Base-by-base conservation (phyloP, 2,888 invertebrate genomes). In the Drosophila kuntzei region DNA sequence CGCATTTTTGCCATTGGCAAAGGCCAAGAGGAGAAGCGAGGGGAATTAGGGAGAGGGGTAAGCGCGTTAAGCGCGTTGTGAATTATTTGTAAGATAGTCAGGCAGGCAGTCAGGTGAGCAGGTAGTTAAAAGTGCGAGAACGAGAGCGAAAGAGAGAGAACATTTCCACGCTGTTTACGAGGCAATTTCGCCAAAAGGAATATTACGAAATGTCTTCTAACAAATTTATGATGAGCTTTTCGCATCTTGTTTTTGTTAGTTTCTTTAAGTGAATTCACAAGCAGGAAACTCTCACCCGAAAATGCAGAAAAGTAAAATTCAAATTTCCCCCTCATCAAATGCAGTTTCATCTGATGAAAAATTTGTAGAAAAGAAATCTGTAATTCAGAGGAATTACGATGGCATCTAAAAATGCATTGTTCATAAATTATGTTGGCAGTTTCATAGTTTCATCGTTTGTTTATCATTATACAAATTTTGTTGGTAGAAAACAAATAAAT, bases 1-100 rank as follows among this genome's bases (percentile, higher is more conserved):
- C 81, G 88, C 88, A 82, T 82, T 87, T 81, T 82, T 82, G 80
- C 50, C 67, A 70, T 69, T 77, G 77, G 71, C 85, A 67, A 65
- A 47, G 53, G 67, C 76, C 49, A 63, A 43, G 57, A 29, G 34
- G 14, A 47, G 44, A 27, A 32, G 22, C 2, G 27, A 16, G 34
- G 18, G n/a, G n/a, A 36, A 27, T 25, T 20, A n/a, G n/a, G 18
- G 12, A 12, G 16, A 20, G n/a, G n/a, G 1, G n/a, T 18, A 72
- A 77, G 73, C 61, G 66, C 78, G 78, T 77, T 76, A 76, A 75
- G 76, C 79, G 70, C 77, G 76, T 71, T 86, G 77, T 87, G 79
- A 87, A 78, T 81, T 81, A 87, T 87, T 78, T 71, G 88, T 75
- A 47, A 76, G 69, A 75, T 79, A 76, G 74, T 50, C 44, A 34